Evolutionary conservation across 2,797 vertebrate genomes (phyloP).

Genomic region (Gymnothorax javanicus): DNA sequence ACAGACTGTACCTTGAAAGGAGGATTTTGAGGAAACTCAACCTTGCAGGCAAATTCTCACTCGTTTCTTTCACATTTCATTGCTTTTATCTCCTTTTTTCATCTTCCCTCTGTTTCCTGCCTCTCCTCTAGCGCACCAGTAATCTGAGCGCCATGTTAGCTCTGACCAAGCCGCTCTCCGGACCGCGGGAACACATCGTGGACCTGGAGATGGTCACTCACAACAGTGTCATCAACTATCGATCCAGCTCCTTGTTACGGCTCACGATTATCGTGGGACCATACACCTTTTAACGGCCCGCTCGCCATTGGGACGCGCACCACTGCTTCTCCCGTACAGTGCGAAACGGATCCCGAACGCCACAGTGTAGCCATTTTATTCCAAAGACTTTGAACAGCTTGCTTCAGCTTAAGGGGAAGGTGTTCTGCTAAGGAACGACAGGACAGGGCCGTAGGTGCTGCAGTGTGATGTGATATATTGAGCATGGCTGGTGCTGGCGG

Average conservation of each 20-base stretch:
- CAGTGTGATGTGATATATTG: neutral
- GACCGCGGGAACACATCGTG: constrained; percentile 88
- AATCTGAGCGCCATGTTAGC: constrained; percentile 92
- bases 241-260: constrained; percentile 89
- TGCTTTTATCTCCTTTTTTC: neutral
- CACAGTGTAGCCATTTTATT: constrained; percentile 59
- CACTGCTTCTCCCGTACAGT: constrained; percentile 65
- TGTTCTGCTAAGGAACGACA: constrained; percentile 21
- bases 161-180: constrained; percentile 86
- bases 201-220: constrained; percentile 92
- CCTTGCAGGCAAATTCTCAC: neutral
- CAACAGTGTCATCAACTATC: constrained; percentile 86
- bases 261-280: constrained; percentile 93
- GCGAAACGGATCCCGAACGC: constrained; percentile 56
- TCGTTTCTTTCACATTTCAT: neutral
- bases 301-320: constrained; percentile 40
- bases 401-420: constrained; percentile 34
- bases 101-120: neutral
- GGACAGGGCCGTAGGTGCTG: neutral
- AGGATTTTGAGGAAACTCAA: neutral
- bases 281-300: constrained; percentile 82
- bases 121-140: constrained; percentile 81
- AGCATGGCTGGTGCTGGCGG: neutral
- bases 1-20: neutral
- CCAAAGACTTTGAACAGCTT: constrained; percentile 34